phyloP scores from a whole-genome alignment of 2,113 vertebrate species.

The Rhynchomys soricoides region DNA sequence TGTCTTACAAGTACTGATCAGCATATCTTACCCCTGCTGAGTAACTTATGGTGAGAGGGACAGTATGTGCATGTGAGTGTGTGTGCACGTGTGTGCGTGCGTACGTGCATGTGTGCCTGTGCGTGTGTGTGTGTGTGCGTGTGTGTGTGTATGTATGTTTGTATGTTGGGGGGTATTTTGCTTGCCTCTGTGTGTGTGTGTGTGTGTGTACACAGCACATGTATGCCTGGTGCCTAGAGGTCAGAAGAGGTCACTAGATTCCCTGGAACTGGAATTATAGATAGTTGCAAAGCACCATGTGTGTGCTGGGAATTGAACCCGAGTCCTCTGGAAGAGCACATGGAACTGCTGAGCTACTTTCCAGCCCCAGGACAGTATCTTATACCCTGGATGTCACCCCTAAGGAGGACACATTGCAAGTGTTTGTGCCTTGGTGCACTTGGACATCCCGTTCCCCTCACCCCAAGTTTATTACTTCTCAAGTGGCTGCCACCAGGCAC shows the following conservation, averaged over 20 bases:
- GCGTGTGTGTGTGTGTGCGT: no score
- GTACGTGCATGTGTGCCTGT: no score
- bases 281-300: background rate
- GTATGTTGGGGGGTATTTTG: no score
- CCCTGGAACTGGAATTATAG: background rate
- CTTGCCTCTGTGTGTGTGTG: no score
- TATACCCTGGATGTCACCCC: background rate
- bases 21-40: background rate
- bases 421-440: background rate
- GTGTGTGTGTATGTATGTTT: no score
- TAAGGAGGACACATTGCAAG: background rate
- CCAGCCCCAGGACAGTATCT: background rate
- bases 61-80: background rate
- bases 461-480: background rate
- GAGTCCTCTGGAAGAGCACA: background rate
- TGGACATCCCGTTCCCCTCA: no score
- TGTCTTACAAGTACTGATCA: background rate
- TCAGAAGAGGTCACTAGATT: background rate
- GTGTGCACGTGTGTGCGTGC: background rate
- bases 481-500: background rate
- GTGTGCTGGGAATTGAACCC: background rate
- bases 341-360: background rate
- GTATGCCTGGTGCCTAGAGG: background rate
- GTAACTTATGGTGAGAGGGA: background rate
- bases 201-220: background rate